These are phyloP conservation scores for Gadopsis bispinosus DNA, from an alignment of 2,797 vertebrate species.

Conservation along the genomic window DNA sequence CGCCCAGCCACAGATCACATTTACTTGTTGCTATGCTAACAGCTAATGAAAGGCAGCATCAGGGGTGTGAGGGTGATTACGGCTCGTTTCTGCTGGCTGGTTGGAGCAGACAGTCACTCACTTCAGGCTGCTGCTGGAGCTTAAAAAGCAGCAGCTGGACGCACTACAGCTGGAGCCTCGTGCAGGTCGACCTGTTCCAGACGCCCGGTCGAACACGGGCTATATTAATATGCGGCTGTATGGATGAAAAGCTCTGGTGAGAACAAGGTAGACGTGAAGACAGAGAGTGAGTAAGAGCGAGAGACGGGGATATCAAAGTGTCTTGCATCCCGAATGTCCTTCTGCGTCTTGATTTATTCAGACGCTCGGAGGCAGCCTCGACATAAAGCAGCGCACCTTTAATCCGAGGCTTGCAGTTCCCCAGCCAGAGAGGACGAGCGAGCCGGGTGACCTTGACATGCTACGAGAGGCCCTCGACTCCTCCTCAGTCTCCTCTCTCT, in stretches of 20 bases:
- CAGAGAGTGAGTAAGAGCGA: neutral
- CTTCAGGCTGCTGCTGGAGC: slow-evolving; percentile 36
- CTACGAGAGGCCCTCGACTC: slow-evolving; percentile 56
- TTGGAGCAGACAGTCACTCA: slow-evolving; percentile 44
- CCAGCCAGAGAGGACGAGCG: slow-evolving; percentile 15
- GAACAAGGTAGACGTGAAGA: slow-evolving; percentile 19
- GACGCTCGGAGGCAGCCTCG: slow-evolving; percentile 41
- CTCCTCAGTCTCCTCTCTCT: slow-evolving; percentile 53
- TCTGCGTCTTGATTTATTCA: slow-evolving; percentile 58
- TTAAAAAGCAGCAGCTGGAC: slow-evolving; percentile 37
- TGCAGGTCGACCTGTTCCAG: slow-evolving; percentile 47
- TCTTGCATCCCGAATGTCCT: slow-evolving; percentile 38
- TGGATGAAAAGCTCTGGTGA: slow-evolving; percentile 27
- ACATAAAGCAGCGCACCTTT: slow-evolving; percentile 54
- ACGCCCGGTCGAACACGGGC: slow-evolving; percentile 29
- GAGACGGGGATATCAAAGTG: slow-evolving; percentile 31
- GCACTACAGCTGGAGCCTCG: slow-evolving; percentile 22
- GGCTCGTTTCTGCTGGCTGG: slow-evolving; percentile 36
- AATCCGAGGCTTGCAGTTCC: slow-evolving; percentile 47
- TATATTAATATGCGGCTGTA: slow-evolving; percentile 5
- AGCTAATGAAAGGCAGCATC: slow-evolving; percentile 46
- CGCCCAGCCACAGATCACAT: slow-evolving; percentile 14
- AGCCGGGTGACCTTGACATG: slow-evolving; percentile 62
- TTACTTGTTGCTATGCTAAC: slow-evolving; percentile 31
- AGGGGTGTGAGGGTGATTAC: slow-evolving; percentile 56